A percentile compares a stretch with the other conserved stretches of the same genome.
Evolutionary conservation across 2,888 invertebrate species (phyloP).

Genomic region (Allacma fusca): DNA sequence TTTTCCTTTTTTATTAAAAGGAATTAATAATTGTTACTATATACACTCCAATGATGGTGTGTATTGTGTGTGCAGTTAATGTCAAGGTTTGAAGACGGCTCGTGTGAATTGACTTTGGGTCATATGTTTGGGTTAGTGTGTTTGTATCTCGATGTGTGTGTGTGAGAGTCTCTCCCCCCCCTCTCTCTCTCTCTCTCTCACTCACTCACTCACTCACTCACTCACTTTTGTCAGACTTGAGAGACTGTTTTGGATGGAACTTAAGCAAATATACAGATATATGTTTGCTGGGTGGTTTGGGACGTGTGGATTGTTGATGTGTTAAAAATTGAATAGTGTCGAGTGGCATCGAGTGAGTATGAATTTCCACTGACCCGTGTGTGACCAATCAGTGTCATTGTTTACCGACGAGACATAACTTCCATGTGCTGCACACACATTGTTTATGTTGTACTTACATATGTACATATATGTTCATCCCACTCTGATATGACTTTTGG

Average conservation of each 20-base stretch:
- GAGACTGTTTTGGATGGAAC: neutral
- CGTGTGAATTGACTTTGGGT: neutral
- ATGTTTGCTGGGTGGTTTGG: neutral
- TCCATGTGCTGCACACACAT: neutral
- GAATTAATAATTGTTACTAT: too few species aligned
- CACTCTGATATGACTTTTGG: too few species aligned
- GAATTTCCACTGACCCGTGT: neutral
- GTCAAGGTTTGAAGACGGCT: neutral
- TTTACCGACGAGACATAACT: neutral
- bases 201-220: too few species aligned
- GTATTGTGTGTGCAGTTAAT: too few species aligned
- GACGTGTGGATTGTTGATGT: neutral
- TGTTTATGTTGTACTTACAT: neutral
- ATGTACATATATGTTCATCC: neutral
- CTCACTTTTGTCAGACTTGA: neutral
- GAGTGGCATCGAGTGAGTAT: neutral
- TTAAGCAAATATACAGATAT: neutral
- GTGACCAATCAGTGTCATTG: conserved; percentile 21
- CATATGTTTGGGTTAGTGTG: neutral
- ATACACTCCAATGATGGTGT: too few species aligned
- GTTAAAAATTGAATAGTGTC: conserved; percentile 10
- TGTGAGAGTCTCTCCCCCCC: too few species aligned
- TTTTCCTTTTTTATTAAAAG: too few species aligned
- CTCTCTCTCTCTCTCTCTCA: too few species aligned
- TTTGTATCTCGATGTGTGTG: too few species aligned